These are phyloP conservation scores for Noctua comes DNA, from an alignment of 2,888 invertebrate species.

Conservation along the genomic window DNA sequence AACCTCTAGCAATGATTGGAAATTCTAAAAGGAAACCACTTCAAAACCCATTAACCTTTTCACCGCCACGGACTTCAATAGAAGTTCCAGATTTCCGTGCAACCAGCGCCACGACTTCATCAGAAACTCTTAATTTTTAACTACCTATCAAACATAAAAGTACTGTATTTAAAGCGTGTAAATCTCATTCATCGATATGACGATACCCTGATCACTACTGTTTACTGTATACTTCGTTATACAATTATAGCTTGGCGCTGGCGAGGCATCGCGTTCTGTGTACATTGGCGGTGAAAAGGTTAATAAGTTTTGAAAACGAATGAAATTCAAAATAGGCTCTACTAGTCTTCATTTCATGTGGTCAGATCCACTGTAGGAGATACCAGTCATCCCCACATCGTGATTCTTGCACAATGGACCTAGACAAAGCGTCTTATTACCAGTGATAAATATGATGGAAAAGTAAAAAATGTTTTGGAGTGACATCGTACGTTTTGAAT, in stretches of 20 bases:
- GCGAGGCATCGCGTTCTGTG: too few relatives aligned
- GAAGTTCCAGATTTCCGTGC: too few relatives aligned
- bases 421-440: neutral
- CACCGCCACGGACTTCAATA: too few relatives aligned
- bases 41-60: neutral
- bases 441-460: neutral
- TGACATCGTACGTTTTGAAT: neutral
- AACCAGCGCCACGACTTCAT: too few relatives aligned
- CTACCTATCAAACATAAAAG: too few relatives aligned
- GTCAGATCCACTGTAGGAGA: neutral
- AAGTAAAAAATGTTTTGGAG: neutral
- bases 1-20: neutral
- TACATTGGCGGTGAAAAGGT: too few relatives aligned
- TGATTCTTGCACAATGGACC: neutral
- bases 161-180: too few relatives aligned
- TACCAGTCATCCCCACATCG: neutral
- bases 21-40: neutral
- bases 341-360: neutral
- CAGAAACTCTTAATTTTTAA: too few relatives aligned
- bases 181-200: too few relatives aligned
- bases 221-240: too few relatives aligned
- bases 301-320: neutral
- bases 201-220: too few relatives aligned
- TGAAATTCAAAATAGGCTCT: neutral
- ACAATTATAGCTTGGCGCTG: too few relatives aligned